A percentile compares a stretch with the other conserved stretches of the same genome.
Evolutionary conservation across 2,113 vertebrate genomes (phyloP).

Genomic region (Trichechus manatus): DNA sequence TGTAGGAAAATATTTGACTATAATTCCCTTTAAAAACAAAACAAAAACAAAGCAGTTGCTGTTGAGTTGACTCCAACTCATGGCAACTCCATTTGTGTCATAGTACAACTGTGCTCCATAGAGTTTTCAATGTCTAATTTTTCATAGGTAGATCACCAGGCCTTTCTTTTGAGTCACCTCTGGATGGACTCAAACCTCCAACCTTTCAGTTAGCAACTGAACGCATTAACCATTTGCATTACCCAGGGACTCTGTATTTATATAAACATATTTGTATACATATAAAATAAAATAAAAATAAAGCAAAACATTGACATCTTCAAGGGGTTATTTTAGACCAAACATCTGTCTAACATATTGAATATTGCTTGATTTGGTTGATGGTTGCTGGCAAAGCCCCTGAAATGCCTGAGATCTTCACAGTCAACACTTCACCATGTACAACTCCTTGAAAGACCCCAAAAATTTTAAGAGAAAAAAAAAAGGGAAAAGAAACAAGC

Average conservation of each 20-base stretch:
- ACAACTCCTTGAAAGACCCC: conserved; percentile 14
- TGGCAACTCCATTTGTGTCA: not conserved
- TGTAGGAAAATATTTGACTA: conserved; percentile 6
- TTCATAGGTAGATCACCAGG: not conserved
- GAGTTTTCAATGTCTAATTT: not conserved
- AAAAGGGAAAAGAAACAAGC: conserved; percentile 25
- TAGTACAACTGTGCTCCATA: not conserved
- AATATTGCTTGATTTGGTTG: not conserved
- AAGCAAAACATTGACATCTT: not conserved
- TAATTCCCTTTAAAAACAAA: not conserved
- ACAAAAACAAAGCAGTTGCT: not conserved
- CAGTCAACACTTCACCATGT: not conserved
- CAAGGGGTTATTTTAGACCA: not conserved
- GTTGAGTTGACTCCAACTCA: not conserved
- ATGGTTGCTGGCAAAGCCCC: conserved; percentile 37
- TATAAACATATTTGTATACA: not conserved
- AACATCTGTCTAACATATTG: not conserved
- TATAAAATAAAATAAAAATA: conserved; percentile 54
- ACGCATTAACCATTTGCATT: not conserved
- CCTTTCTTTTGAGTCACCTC: not conserved
- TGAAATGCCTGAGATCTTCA: conserved; percentile 45
- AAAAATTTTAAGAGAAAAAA: not conserved
- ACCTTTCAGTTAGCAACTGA: not conserved
- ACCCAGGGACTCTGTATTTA: not conserved
- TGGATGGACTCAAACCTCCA: not conserved